Evolutionary conservation across 2,888 invertebrate genomes (phyloP), one percentile per base, ranked within the genome.

Genomic region (Lumbricus terrestris): DNA sequence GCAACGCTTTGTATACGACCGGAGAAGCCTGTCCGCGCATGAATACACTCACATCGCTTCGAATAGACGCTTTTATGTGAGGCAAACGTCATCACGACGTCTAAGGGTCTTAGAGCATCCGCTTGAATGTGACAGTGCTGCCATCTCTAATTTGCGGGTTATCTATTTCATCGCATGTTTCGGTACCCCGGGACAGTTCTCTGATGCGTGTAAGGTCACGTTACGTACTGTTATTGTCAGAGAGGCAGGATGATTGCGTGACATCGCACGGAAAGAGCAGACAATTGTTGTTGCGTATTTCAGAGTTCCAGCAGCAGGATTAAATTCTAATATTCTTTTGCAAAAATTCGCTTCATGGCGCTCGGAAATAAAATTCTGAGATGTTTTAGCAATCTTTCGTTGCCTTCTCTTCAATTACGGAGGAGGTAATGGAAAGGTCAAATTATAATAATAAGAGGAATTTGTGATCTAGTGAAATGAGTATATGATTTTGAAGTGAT

Each of bases 1-100:
- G 69, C n/a, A n/a, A 69, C n/a, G 69, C n/a, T n/a, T 69, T 69
- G 69, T 69, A n/a, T 69, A 69, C n/a, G 69, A 69, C n/a, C 69
- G 69, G n/a, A 3, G n/a, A 29, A 69, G 29, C 29, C 69, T 69
- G 69, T 11, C n/a, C n/a, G 69, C 69, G 69, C 69, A 69, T 69
- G 69, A 69, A 69, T 69, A 69, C 69, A 69, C n/a, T 69, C 69
- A 69, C 29, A n/a, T n/a, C n/a, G 69, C 69, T 69, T 69, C 2
- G 1, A 69, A 69, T 69, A 69, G n/a, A n/a, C 69, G 69, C 69
- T 69, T 69, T 69, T n/a, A 69, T n/a, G 69, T 69, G 29, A 69
- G 29, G 8, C 69, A n/a, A 8, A 69, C 69, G 69, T 69, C 69
- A 69, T 69, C 69, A 69, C 2, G 69, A 69, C 69, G 69, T 69